Percentiles rank a stretch among this genome's conserved stretches.
Conservation (phyloP, 2,888 invertebrate genomes). For the Osmoderma eremita region DNA sequence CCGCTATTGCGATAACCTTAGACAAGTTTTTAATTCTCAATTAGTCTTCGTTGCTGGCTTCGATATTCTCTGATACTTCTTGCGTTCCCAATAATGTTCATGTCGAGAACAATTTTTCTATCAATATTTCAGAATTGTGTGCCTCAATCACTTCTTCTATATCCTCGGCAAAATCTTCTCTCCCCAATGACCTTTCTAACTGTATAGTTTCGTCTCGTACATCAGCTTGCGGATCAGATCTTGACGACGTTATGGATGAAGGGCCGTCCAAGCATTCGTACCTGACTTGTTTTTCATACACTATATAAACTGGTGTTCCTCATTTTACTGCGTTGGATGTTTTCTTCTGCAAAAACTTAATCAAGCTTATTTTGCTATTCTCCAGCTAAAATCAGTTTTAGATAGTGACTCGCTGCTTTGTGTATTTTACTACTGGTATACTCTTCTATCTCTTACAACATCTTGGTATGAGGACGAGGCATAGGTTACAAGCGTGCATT, state of each 20-base stretch:
- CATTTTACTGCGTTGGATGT: not conserved
- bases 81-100: not conserved
- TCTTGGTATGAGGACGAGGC: no score
- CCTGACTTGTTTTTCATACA: not conserved
- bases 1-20: not conserved
- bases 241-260: not conserved
- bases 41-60: not conserved
- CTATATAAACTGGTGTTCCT: not conserved
- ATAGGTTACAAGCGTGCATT: no score
- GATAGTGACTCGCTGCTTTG: no score
- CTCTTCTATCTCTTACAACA: no score
- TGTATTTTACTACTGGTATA: no score
- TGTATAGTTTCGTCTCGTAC: not conserved
- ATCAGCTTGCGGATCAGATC: not conserved
- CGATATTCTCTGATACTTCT: not conserved
- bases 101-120: slow-evolving; percentile 11
- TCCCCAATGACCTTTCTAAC: no score
- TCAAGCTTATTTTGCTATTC: no score
- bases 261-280: not conserved
- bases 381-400: no score
- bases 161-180: not conserved
- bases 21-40: not conserved
- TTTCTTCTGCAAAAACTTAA: no score
- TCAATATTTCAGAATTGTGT: slow-evolving; percentile 2
- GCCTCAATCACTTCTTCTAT: slow-evolving; percentile 4